phyloP scores from a whole-genome alignment of 1,140 invertebrate species.

The Vanessa tameamea region DNA sequence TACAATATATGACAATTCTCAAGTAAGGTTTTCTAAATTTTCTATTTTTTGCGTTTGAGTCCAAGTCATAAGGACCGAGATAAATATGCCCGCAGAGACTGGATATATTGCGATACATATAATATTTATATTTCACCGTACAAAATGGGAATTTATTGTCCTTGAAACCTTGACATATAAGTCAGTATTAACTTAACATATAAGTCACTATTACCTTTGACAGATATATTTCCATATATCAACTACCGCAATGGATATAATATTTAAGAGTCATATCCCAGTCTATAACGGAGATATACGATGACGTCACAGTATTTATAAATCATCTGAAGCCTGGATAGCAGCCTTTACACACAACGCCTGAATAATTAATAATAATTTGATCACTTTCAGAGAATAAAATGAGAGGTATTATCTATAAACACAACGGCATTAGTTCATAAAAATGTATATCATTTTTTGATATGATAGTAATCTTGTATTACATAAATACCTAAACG shows the following conservation, averaged over 20 bases:
- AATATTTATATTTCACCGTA: conserved; percentile 9
- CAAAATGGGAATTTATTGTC: conserved; percentile 16
- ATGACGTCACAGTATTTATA: conserved; percentile 8
- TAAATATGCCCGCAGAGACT: not conserved
- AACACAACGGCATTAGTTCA: no score
- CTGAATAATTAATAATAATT: not conserved
- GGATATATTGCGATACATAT: conserved; percentile 2
- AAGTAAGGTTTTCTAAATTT: not conserved
- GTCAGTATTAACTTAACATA: not conserved
- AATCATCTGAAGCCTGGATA: conserved; percentile 9
- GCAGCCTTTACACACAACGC: not conserved
- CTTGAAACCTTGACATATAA: conserved; percentile 10
- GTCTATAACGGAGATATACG: not conserved
- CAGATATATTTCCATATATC: conserved; percentile 10
- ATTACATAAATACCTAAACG: no score
- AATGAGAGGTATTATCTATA: no score
- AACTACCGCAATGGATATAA: not conserved
- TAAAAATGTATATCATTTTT: no score
- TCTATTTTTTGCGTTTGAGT: not conserved
- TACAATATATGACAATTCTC: not conserved
- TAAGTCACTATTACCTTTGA: conserved; percentile 15
- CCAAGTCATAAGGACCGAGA: not conserved
- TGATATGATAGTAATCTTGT: no score
- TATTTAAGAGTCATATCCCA: not conserved
- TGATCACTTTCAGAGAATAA: no score